Base-by-base conservation (phyloP, 2,888 invertebrate species). In the Helicoverpa assulta region DNA sequence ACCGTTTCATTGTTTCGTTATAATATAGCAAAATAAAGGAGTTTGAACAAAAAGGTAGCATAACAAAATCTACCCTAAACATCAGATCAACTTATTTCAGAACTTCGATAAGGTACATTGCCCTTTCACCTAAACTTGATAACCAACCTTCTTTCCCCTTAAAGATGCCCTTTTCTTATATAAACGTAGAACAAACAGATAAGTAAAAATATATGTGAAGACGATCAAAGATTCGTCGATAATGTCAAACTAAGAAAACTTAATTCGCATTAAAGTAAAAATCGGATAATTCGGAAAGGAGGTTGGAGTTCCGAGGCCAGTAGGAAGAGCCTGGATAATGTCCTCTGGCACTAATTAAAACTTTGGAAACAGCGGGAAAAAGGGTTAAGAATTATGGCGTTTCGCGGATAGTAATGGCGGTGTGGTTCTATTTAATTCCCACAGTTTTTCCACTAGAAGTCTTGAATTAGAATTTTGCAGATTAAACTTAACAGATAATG, bases 341-440 rank as follows among this genome's bases (percentile, higher is more conserved):
- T 95, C 95, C 94, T 93, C 92, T 91, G 95, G 93, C 94, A 94
- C 94, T 95, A 95, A 95, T 95, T 95, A 95, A 95, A 95, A 95
- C 94, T 95, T 95, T 92, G 88, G 86, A 85, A 91, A 91, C 90
- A 87, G 88, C 89, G 90, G 88, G 92, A 92, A 94, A 94, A 95
- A 92, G 94, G 94, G 92, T 94, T 92, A 89, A 93, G 91, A 94
- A 95, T 94, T 94, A 94, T 94, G 88, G 92, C 93, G 85, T 92
- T 92, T 88, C 88, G 88, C 84, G 90, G 90, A 92, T 94, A 93
- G 93, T 93, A 93, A 94, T 93, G 91, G 88, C 89, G 82, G 86
- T 85, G 91, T 86, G 91, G 92, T 88, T 89, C 89, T 90, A 86
- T 91, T 91, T 92, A 93, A 93, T 93, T 91, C 87, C 84, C 81